These are phyloP conservation scores for Centropristis striata DNA, from an alignment of 2,113 vertebrate genomes.

Conservation along the genomic window DNA sequence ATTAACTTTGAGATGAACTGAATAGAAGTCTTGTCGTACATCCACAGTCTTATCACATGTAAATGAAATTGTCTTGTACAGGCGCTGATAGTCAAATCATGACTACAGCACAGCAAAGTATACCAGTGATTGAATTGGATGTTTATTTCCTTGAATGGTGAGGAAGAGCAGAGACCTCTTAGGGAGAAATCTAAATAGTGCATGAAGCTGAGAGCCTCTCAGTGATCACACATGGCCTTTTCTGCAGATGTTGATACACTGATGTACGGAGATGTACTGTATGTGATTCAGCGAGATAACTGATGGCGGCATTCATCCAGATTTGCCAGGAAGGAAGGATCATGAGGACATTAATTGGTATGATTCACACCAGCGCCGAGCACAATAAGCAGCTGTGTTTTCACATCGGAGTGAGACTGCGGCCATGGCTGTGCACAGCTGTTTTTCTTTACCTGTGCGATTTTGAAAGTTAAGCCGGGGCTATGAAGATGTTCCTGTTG, in stretches of 20 bases:
- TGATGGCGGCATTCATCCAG: constrained; percentile 44
- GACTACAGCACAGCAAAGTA: background rate
- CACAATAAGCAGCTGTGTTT: constrained; percentile 69
- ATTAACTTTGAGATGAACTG: background rate
- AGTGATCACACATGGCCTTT: constrained; percentile 55
- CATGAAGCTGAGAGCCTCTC: constrained; percentile 48
- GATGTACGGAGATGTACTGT: constrained; percentile 40
- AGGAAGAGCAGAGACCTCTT: constrained; percentile 38
- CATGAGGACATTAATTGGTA: constrained; percentile 66
- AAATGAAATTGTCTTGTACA: constrained; percentile 24
- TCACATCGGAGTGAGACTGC: constrained; percentile 15
- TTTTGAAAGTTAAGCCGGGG: constrained; percentile 37
- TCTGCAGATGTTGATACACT: constrained; percentile 65
- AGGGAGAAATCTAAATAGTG: constrained; percentile 43
- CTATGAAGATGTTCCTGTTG: constrained; percentile 67
- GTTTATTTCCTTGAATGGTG: constrained; percentile 54
- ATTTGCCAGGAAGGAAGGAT: constrained; percentile 71
- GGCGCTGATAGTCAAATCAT: background rate
- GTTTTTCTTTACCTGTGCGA: constrained; percentile 57
- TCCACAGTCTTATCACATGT: constrained; percentile 22
- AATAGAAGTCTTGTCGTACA: constrained; percentile 5
- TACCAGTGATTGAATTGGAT: constrained; percentile 22
- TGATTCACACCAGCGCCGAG: constrained; percentile 46
- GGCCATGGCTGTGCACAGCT: constrained; percentile 34
- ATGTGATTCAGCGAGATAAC: constrained; percentile 29